phyloP scores from a whole-genome alignment of 2,888 invertebrate species.

The Temnothorax ravouxi region DNA sequence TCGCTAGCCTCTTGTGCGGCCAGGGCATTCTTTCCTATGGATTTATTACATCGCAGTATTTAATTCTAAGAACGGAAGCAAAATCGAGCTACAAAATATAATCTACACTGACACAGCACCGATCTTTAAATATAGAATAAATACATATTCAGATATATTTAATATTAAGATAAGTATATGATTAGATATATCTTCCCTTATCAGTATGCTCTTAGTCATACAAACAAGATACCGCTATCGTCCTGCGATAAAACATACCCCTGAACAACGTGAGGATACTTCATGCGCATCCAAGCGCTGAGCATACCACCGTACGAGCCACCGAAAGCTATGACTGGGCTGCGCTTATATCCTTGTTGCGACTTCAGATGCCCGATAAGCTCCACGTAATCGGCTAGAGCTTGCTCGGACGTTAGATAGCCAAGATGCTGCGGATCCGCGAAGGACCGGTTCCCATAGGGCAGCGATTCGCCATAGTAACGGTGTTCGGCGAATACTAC shows the following conservation, averaged over 20 bases:
- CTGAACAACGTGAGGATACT: slow-evolving; percentile 95
- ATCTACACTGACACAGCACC: background rate
- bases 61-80: background rate
- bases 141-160: no score
- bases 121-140: background rate
- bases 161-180: background rate
- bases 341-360: slow-evolving; percentile 84
- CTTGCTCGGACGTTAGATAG: slow-evolving; percentile 96
- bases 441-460: slow-evolving; percentile 93
- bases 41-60: background rate
- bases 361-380: slow-evolving; percentile 91
- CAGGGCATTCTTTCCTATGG: background rate
- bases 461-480: slow-evolving; percentile 96
- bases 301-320: slow-evolving; percentile 99
- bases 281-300: slow-evolving; percentile 97
- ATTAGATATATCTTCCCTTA: background rate
- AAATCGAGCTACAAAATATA: background rate
- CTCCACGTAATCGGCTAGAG: slow-evolving; percentile 96
- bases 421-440: slow-evolving; percentile 90
- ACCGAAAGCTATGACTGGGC: slow-evolving; percentile 94
- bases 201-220: background rate
- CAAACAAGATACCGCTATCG: background rate
- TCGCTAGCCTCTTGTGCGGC: no score
- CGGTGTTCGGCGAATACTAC: slow-evolving; percentile 95
- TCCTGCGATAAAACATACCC: slow-evolving; percentile 87